phyloP scores from a whole-genome alignment of 2,888 invertebrate genomes.

The Sphaeridia pumilis region DNA sequence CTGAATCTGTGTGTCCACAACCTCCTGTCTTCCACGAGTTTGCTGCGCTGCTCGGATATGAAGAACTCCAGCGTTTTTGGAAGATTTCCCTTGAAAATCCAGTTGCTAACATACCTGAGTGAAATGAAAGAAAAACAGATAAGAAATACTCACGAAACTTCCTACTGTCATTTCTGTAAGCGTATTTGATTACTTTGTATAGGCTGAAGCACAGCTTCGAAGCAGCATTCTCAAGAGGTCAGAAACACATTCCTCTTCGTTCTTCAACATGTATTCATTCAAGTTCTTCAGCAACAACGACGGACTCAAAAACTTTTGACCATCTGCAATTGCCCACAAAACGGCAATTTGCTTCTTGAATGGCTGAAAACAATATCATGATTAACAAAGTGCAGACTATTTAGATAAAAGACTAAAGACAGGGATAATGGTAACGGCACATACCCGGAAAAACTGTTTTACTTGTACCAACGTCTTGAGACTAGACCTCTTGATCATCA shows the following conservation, averaged over 20 bases:
- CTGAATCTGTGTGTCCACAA: conserved; percentile 34
- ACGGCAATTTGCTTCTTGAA: conserved; percentile 23
- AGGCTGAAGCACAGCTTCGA: conserved; percentile 25
- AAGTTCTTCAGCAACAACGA: conserved; percentile 23
- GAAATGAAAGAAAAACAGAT: too few relatives aligned
- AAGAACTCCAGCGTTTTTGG: conserved; percentile 27
- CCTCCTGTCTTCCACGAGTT: conserved; percentile 22
- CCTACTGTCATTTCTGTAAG: neutral
- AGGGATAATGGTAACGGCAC: too few relatives aligned
- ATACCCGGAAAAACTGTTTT: conserved; percentile 23
- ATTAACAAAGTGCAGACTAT: too few relatives aligned
- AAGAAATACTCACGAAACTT: too few relatives aligned
- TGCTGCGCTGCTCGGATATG: conserved; percentile 17
- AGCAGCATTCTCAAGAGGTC: conserved; percentile 26
- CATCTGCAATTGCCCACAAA: conserved; percentile 20
- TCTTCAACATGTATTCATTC: conserved; percentile 23
- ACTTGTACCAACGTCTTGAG: conserved; percentile 21
- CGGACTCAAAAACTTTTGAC: conserved; percentile 17
- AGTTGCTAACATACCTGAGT: conserved; percentile 34
- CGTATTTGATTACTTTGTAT: conserved; percentile 22
- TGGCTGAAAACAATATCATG: conserved; percentile 19
- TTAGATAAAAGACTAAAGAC: too few relatives aligned
- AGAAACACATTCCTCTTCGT: conserved; percentile 21
- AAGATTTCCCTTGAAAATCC: conserved; percentile 31
- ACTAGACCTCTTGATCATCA: conserved; percentile 25